A percentile compares a stretch with the other conserved stretches of the same genome.
Evolutionary conservation across 92 coral and sea anemone genomes (phyloP).

Genomic region (Heteractis magnifica): DNA sequence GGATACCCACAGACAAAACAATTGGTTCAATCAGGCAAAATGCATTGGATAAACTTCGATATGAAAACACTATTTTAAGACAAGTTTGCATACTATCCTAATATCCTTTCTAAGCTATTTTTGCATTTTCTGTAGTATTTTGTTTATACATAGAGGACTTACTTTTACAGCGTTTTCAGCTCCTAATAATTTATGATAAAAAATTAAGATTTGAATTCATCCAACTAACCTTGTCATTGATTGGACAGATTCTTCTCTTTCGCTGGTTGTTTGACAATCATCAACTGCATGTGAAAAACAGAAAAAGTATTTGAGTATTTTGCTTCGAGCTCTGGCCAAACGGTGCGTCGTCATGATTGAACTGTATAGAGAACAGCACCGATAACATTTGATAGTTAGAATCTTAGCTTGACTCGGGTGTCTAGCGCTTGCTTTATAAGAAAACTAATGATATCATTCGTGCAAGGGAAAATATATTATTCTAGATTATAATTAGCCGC

Average conservation of each 20-base stretch:
- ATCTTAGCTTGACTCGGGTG: neutral
- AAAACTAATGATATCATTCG: neutral
- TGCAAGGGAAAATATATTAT: neutral
- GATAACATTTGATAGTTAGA: neutral
- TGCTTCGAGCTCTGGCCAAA: neutral
- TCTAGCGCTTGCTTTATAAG: neutral
- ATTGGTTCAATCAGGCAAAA: no score
- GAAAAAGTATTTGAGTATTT: neutral
- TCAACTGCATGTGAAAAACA: constrained; percentile 37
- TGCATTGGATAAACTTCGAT: neutral
- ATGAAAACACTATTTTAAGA: neutral
- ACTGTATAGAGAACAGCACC: neutral
- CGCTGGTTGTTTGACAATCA: constrained; percentile 36
- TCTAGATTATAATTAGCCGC: neutral
- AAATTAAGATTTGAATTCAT: neutral
- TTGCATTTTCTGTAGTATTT: no score
- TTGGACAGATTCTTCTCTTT: constrained; percentile 16
- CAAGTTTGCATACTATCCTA: neutral
- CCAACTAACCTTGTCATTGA: constrained; percentile 12
- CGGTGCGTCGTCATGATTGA: neutral
- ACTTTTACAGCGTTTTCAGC: neutral
- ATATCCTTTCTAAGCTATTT: no score
- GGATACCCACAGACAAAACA: no score
- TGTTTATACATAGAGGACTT: no score
- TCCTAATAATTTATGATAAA: neutral